Evolutionary conservation across 2,113 vertebrate genomes (phyloP).

Genomic region (Microcebus jonahi): DNA sequence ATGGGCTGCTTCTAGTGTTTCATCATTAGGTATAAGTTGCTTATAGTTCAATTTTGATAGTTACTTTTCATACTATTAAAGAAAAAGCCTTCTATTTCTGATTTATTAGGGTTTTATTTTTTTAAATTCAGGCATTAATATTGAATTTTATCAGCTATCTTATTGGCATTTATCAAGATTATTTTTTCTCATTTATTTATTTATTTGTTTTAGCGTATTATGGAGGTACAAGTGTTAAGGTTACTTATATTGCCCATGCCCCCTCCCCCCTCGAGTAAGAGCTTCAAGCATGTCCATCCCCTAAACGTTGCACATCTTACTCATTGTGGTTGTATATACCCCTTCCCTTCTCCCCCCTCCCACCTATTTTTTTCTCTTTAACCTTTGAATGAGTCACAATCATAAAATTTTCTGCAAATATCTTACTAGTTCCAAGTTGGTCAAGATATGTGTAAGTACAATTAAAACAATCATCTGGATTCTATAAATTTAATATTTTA

Average conservation of each 20-base stretch:
- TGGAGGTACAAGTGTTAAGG: too few species aligned
- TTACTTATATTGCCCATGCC: too few species aligned
- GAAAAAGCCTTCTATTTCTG: background rate
- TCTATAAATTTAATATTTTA: background rate
- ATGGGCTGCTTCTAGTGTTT: background rate
- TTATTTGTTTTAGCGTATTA: too few species aligned
- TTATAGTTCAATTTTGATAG: background rate
- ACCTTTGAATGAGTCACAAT: background rate
- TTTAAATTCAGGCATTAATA: background rate
- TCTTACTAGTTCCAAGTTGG: background rate
- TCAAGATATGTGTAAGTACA: background rate
- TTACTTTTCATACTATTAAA: slow-evolving; percentile 1
- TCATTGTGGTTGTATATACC: too few species aligned
- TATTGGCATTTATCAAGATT: background rate
- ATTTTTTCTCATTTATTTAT: too few species aligned
- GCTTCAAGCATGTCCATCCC: too few species aligned
- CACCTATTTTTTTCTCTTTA: background rate
- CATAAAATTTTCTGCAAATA: background rate
- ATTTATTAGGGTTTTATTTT: background rate
- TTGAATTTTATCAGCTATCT: background rate
- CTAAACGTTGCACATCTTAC: too few species aligned
- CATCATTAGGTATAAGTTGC: background rate
- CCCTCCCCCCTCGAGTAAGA: too few species aligned
- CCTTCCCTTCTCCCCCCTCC: too few species aligned
- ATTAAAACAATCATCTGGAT: background rate